phyloP scores from a whole-genome alignment of 2,888 invertebrate genomes.

The Agapetus fuscipes region DNA sequence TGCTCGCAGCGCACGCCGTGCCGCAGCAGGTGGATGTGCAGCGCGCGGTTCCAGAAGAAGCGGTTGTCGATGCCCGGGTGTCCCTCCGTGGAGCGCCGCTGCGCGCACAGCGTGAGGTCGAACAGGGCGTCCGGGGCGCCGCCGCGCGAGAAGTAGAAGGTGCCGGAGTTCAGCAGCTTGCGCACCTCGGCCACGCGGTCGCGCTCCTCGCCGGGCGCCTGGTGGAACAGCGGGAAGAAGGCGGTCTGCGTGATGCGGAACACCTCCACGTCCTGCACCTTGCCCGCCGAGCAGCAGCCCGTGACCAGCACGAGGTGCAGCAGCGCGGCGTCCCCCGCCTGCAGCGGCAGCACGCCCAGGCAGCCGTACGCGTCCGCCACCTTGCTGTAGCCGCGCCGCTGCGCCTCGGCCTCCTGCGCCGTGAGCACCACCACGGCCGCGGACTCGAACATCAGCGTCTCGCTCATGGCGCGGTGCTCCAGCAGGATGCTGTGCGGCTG shows the following conservation, averaged over 20 bases:
- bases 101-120: slow-evolving; percentile 92
- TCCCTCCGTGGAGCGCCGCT: slow-evolving; percentile 72
- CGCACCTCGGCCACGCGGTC: slow-evolving; percentile 57
- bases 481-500: slow-evolving; percentile 84
- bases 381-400: slow-evolving; percentile 84
- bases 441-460: slow-evolving; percentile 84
- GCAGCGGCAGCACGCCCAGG: slow-evolving; percentile 84
- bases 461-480: slow-evolving; percentile 79
- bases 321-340: slow-evolving; percentile 74
- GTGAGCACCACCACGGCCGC: slow-evolving; percentile 84
- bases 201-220: slow-evolving; percentile 50
- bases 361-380: slow-evolving; percentile 93
- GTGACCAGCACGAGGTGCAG: slow-evolving; percentile 89
- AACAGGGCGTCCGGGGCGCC: slow-evolving; percentile 46
- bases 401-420: slow-evolving; percentile 77
- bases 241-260: slow-evolving; percentile 90
- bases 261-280: slow-evolving; percentile 89
- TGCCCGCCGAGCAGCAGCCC: slow-evolving; percentile 93
- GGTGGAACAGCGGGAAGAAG: slow-evolving; percentile 78
- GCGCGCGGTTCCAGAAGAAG: slow-evolving; percentile 97
- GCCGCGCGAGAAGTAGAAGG: slow-evolving; percentile 80
- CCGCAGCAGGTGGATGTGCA: slow-evolving; percentile 86
- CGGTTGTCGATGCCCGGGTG: slow-evolving; percentile 81
- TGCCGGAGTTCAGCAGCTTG: slow-evolving; percentile 93
- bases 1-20: slow-evolving; percentile 83